Evolutionary conservation across 1,140 invertebrate species (phyloP).

Genomic region (Microplitis mediator): DNA sequence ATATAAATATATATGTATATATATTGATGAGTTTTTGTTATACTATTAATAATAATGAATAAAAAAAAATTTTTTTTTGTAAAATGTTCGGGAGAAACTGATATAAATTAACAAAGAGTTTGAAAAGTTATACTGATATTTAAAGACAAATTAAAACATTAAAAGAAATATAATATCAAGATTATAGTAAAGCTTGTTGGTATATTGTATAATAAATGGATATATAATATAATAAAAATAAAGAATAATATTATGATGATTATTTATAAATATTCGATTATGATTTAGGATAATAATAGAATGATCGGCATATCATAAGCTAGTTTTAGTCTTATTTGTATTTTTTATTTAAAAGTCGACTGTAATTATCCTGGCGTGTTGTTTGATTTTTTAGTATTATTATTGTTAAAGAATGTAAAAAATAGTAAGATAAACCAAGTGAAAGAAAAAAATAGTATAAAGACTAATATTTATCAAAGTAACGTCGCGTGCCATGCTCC

Average conservation of each 20-base stretch:
- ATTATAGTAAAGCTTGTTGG: background rate
- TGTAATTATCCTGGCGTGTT: conserved; percentile 15
- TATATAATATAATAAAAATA: background rate
- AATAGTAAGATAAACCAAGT: background rate
- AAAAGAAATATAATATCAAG: too few species aligned
- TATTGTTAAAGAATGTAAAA: too few species aligned
- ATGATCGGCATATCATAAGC: background rate
- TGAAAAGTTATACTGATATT: too few species aligned
- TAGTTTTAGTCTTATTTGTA: background rate
- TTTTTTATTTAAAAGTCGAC: background rate
- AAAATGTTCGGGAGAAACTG: too few species aligned
- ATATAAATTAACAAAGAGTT: too few species aligned
- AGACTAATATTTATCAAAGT: conserved; percentile 24
- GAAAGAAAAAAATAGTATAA: background rate
- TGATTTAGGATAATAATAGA: background rate
- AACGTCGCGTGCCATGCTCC: conserved; percentile 28
- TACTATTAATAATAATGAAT: too few species aligned
- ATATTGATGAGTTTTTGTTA: too few species aligned
- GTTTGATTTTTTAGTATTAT: background rate
- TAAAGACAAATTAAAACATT: too few species aligned
- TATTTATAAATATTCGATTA: background rate
- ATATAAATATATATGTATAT: too few species aligned
- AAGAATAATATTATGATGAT: background rate
- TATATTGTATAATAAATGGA: background rate
- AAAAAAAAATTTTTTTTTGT: too few species aligned